A percentile compares a stretch with the other conserved stretches of the same genome.
phyloP scores from a whole-genome alignment of 2,797 vertebrate genomes.

The Harpagifer antarcticus region DNA sequence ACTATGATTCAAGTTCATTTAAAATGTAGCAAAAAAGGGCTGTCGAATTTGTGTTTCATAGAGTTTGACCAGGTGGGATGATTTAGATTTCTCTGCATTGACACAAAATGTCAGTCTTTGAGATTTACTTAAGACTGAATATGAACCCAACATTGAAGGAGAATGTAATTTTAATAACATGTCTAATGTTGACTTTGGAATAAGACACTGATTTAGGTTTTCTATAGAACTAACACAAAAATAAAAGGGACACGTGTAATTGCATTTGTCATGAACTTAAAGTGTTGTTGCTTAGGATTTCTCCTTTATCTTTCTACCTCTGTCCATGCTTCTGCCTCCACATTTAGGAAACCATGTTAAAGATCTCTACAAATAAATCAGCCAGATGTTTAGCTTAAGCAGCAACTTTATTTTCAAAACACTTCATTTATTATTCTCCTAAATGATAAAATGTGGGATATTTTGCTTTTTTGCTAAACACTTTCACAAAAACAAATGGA shows the following conservation, averaged over 20 bases:
- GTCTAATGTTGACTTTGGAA: background rate
- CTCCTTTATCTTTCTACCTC: slow-evolving; percentile 22
- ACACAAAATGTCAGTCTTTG: background rate
- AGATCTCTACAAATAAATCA: background rate
- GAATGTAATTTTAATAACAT: background rate
- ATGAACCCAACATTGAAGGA: background rate
- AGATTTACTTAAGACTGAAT: background rate
- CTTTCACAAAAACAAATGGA: background rate
- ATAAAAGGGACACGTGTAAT: background rate
- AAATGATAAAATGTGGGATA: background rate
- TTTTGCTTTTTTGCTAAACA: too few species aligned
- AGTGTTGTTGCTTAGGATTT: background rate
- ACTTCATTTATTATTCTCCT: background rate
- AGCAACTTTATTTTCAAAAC: slow-evolving; percentile 5
- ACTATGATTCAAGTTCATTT: background rate
- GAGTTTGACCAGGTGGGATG: background rate
- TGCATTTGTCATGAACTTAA: background rate
- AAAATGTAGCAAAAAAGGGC: background rate
- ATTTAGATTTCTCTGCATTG: background rate
- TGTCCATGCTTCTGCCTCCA: background rate
- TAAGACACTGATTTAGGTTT: background rate
- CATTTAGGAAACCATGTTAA: background rate
- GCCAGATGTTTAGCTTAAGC: background rate
- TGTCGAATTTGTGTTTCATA: background rate
- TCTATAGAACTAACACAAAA: too few species aligned